Base-by-base conservation (phyloP, 53 echinoderm and acorn worm genomes). In the Pentamera pediparva region DNA sequence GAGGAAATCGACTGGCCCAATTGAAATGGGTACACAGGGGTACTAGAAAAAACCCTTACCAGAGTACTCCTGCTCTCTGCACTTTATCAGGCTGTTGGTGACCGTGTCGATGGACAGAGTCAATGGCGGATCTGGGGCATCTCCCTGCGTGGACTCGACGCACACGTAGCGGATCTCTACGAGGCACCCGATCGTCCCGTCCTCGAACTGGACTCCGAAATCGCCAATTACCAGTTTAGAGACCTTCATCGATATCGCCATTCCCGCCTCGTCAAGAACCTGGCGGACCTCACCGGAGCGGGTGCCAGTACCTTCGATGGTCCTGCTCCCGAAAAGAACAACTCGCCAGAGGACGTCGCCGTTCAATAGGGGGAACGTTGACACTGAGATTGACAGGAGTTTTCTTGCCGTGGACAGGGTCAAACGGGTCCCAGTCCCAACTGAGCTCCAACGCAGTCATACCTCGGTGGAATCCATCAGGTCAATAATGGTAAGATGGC, bases 261-360 rank as follows among this genome's bases (percentile, higher is more conserved):
- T 55, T 19, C 35, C 21, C 0, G 34, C 36, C 36, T 72, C 73
- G 19, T 32, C 27, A 1, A 72, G 53, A 20, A 38, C 37, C 29
- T 72, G 73, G 26, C 7, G 31, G 32, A 72, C 53, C 30, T 72
- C 73, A 18, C 9, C 6, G 20, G 29, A 72, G 2, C 73, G 73
- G 7, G 22, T 3, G 19, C 73, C 73, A 4, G n/a, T 30, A 6
- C 73, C 73, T 10, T 72, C 35, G 8, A 33, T 17, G 33, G 31
- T 32, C 54, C 15, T 13, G 32, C 73, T 72, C 35, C 73, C 73
- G 54, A 53, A 72, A 6, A 72, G 18, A 32, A 52, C 36, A 2
- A 54, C 73, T 24, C 73, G 19, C 73, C 73, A 72, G 11, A 72
- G 55, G 35, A 52, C 73, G 32, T 72, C 73, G 9, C 73, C 73